phyloP scores from a whole-genome alignment of 2,797 vertebrate genomes.

The Apodemus agrarius region DNA sequence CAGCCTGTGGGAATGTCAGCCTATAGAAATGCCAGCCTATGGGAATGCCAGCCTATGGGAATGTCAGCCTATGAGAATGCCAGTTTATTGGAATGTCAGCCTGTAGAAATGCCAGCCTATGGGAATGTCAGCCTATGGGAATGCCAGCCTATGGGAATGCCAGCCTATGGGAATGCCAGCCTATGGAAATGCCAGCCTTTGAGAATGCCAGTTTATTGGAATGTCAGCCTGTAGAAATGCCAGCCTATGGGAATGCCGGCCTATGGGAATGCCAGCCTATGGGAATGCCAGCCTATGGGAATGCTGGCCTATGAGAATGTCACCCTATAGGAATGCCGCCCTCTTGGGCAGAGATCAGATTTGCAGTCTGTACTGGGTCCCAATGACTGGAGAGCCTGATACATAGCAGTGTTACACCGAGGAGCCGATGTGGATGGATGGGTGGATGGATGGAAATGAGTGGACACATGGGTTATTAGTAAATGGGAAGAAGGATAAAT shows the following conservation, averaged over 20 bases:
- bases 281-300: no score
- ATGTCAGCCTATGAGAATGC: background rate
- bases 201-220: background rate
- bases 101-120: background rate
- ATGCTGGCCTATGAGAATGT: background rate
- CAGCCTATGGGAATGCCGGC: background rate
- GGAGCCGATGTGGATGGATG: background rate
- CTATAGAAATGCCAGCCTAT: background rate
- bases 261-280: no score
- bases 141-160: background rate
- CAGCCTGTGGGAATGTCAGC: background rate
- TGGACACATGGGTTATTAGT: background rate
- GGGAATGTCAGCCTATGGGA: background rate
- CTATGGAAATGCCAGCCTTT: background rate
- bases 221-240: background rate
- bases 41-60: background rate
- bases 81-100: background rate
- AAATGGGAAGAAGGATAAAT: background rate
- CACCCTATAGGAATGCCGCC: background rate
- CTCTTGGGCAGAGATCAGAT: background rate
- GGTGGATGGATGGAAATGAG: background rate
- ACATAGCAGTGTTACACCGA: background rate
- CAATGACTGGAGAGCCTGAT: background rate
- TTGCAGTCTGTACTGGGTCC: no score
- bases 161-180: background rate